Evolutionary conservation across 1,140 invertebrate species (phyloP), one percentile per base, ranked within the genome.

Genomic region (Drosophila ironensis): DNA sequence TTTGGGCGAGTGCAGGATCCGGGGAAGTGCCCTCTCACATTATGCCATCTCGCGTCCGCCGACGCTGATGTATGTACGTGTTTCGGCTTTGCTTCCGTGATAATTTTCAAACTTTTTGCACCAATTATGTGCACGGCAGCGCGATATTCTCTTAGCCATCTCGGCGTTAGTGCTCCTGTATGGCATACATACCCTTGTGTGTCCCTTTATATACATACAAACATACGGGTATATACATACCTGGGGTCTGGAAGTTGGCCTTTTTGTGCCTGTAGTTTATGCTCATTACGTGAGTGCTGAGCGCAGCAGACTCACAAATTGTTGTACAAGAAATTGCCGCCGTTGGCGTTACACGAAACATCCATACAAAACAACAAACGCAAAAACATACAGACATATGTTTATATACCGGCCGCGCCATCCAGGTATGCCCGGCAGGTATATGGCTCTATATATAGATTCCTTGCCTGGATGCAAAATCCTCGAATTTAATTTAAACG

Each of bases 101-200:
- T 84, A 84, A 86, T 84, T 84, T 70, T 84, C 73, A 78, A 84
- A 84, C 78, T 84, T 84, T 63, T 84, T 84, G 73, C 80, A 84
- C 78, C 78, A 84, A 84, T 84, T 84, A 84, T 84, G 80, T 84
- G 80, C 78, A 84, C 73, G 78, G 54, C 78, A 75, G 59, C 70
- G 80, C 70, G 73, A 46, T 68, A 78, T 86, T 78, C 73, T 66
- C 57, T 57, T 60, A 48, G 50, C 45, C 53, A 57, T 41, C 17
- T 30, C 42, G 27, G 24, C 30, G 38, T 42, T 40, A 47, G 12
- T 25, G 16, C 28, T 9, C 8, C 4, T 2, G 30, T 33, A 33
- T 33, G n/a, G n/a, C n/a, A n/a, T n/a, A n/a, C n/a, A n/a, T n/a
- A n/a, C n/a, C n/a, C n/a, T n/a, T n/a, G n/a, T n/a, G n/a, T n/a